Evolutionary conservation across 2,797 vertebrate species (phyloP), one percentile per base, ranked within the genome.

Genomic region (Tangara arthus): DNA sequence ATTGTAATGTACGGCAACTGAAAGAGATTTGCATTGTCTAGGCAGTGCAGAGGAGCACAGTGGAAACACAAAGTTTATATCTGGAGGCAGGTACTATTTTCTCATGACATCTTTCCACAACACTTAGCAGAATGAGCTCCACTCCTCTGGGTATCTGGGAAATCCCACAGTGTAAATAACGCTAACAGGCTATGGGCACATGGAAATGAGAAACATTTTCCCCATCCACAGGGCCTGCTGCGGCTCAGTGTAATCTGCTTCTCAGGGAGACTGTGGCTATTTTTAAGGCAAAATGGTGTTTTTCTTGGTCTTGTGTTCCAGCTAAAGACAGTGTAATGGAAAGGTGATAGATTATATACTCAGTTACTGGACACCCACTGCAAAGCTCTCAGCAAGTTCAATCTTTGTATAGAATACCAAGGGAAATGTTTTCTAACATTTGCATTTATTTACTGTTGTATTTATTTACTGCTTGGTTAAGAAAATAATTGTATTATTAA

Each of bases 301-400:
- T 93, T 94, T 86, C 79, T 96, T 89, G 66, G 76, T 96, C 82
- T 89, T 92, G 24, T 69, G 55, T 34, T 90, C 76, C 85, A 83
- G 35, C 56, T 95, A 90, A 95, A 96, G 76, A 76, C 63, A 88
- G 37, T 60, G 59, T 76, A 89, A 93, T 60, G 66, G 80, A 89
- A 94, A 95, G 34, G 66, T 66, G 66, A 93, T 73, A 92, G 87
- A 94, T 89, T 82, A 81, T 41, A 64, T 17, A 86, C 61, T 81
- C 72, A 69, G 23, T 80, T 75, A 92, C 87, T 55, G 76, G 69
- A 88, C 57, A 86, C 28, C 30, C 39, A 50, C n/a, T 57, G 72
- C 72, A 96, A 81, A 94, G 50, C 50, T 83, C 65, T 50, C 50
- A 86, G 32, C 42, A 91, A 91, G 57, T 85, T 91, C 66, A 34